Percentiles rank a stretch among this genome's conserved stretches.
These are phyloP conservation scores for Okapia johnstoni DNA, from an alignment of 2,113 vertebrate species.

Conservation along the genomic window DNA sequence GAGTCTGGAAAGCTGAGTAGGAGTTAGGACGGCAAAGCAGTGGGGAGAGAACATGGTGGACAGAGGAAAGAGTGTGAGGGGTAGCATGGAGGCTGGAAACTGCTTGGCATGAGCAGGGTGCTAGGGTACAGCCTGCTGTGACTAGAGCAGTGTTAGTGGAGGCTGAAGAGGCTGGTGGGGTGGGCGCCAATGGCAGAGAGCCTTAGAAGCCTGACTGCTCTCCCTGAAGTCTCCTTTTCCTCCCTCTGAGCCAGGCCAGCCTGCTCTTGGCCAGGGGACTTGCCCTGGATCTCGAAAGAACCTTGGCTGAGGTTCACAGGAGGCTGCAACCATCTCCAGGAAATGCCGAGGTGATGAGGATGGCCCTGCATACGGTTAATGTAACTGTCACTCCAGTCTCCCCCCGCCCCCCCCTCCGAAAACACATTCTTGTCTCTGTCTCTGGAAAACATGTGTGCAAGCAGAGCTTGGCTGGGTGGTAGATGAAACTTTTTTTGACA, in stretches of 20 bases:
- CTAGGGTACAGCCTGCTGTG: no score
- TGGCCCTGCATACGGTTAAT: constrained; percentile 65
- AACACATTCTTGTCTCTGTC: constrained; percentile 68
- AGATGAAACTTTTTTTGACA: constrained; percentile 35
- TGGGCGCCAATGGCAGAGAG: not conserved
- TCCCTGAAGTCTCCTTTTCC: not conserved
- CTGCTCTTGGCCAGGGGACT: constrained; percentile 57
- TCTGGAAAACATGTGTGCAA: constrained; percentile 75
- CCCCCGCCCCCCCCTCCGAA: not conserved
- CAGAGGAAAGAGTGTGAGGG: not conserved
- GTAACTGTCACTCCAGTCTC: constrained; percentile 65
- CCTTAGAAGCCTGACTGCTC: not conserved
- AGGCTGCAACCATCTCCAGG: constrained; percentile 63
- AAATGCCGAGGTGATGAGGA: constrained; percentile 70
- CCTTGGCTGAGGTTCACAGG: constrained; percentile 66
- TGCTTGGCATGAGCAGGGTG: not conserved
- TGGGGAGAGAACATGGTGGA: not conserved
- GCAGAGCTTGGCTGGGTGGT: constrained; percentile 48
- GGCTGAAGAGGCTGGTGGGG: not conserved
- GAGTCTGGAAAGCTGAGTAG: not conserved
- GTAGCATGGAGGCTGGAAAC: not conserved
- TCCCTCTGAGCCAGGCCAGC: constrained; percentile 37
- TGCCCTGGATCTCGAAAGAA: constrained; percentile 57
- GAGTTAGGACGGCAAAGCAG: not conserved
- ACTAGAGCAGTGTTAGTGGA: not conserved